Base-by-base conservation (phyloP, 2,797 vertebrate species). In the Eurystomus glaucurus region DNA sequence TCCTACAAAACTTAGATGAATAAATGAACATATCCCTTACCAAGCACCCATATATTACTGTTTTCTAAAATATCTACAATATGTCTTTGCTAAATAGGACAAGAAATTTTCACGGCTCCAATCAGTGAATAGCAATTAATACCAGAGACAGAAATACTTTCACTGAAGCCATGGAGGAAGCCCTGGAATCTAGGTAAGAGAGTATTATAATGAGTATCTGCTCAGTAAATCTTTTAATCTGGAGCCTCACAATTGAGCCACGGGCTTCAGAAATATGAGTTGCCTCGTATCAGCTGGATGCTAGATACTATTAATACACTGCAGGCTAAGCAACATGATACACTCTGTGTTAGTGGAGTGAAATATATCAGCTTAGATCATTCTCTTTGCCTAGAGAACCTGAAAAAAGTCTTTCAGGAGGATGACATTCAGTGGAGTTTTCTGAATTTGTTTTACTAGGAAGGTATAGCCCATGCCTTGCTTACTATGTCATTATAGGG, bases 201-300 rank as follows among this genome's bases (percentile, higher is more conserved):
- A 70, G 25, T 55, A 80, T 70, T 79, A 51, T 52, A 71, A 81
- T 55, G 55, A 48, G 46, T 71, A 45, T 70, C 29, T 37, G 28
- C 20, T 75, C 61, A 78, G 54, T 37, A 84, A 88, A 85, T 93
- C 87, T 92, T 84, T 90, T 91, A 88, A 90, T 88, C 62, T 84
- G 39, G 14, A 55, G 48, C 90, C 25, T 86, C 43, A 66, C 39
- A 90, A 60, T 4, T 41, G 64, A 96, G 75, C 60, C 52, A n/a
- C 5, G 1, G 62, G 31, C 22, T 82, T 90, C 74, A 91, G 84
- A 90, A 94, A 71, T 70, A 45, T 1, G 43, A 82, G 39, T 52
- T 85, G 46, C 25, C 33, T 82, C 31, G 0, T 82, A 64, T 60
- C 80, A 69, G 51, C 26, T 78, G 82, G 76, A 79, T 43, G 69